Evolutionary conservation across 2,113 vertebrate genomes (phyloP), one percentile per base, ranked within the genome.

Genomic region (Microcebus griseorufus): DNA sequence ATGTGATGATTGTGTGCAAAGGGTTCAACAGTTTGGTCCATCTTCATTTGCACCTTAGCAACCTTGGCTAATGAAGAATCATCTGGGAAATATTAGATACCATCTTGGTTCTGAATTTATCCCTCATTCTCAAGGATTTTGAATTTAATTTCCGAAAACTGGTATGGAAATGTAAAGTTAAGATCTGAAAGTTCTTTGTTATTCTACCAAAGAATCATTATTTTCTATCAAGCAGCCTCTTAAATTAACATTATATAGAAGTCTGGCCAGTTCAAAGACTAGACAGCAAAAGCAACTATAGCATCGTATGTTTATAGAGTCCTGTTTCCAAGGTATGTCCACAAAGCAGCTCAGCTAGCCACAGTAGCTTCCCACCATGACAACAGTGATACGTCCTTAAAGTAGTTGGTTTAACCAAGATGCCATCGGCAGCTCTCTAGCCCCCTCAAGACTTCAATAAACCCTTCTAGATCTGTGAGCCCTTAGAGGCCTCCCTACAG

Each of bases 261-360:
- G 69, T 94, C 48, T 53, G 78, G 27, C 32, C 67, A 94, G 42
- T 89, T 97, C 86, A 83, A 89, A 92, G 73, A 76, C 72, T 92
- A 92, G 73, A 80, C 72, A 90, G 25, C 45, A 83, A 89, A 83
- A 88, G n/a, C 86, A 58, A 25, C 16, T 17, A 27, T 39, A 51
- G 72, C 16, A 51, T 4, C 37, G 29, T 29, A 14, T 62, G 25
- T 96, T 95, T 34, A 69, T 16, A 45, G 5, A 89, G 29, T 70
- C 72, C 18, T 67, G 34, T 62, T 93, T 92, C 89, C 76, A 79
- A 48, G 51, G 37, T 45, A 45, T 64, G 65, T 55, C 82, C 58
- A 67, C 2, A 34, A 91, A 60, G 42, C 37, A 78, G 53, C 20
- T 53, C 87, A 85, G 53, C 48, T 29, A 53, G 29, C 48, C 64